Evolutionary conservation across 2,888 invertebrate genomes (phyloP).

Genomic region (Ectropis crepuscularia): DNA sequence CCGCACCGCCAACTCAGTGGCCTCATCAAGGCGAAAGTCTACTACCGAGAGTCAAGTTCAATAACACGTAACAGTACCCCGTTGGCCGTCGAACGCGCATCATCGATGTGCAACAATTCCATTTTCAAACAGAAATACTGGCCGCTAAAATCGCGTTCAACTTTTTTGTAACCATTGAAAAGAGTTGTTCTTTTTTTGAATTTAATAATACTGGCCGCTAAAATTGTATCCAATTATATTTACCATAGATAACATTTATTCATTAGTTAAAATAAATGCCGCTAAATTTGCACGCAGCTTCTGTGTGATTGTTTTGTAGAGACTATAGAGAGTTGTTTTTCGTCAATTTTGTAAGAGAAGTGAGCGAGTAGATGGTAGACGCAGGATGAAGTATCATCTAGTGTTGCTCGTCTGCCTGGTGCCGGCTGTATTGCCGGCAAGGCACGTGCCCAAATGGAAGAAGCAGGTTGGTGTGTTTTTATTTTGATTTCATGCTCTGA

Average conservation of each 20-base stretch:
- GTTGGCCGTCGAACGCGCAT: conserved; percentile 53
- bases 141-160: not conserved
- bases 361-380: conserved; percentile 16
- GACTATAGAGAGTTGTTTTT: conserved; percentile 3
- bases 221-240: too few species aligned
- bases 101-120: conserved; percentile 28
- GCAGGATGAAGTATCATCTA: conserved; percentile 55
- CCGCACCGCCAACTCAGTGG: conserved; percentile 50
- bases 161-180: not conserved
- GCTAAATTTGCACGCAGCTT: too few species aligned
- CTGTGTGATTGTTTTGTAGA: too few species aligned
- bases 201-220: too few species aligned
- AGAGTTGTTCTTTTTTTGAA: too few species aligned
- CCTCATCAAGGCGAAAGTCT: conserved; percentile 75
- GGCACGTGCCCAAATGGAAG: conserved; percentile 92
- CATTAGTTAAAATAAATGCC: too few species aligned
- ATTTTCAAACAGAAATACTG: not conserved
- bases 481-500: conserved; percentile 6
- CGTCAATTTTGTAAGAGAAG: not conserved
- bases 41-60: conserved; percentile 71
- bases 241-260: too few species aligned
- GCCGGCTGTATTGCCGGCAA: conserved; percentile 70
- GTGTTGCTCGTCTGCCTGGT: conserved; percentile 57
- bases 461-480: conserved; percentile 82
- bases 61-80: conserved; percentile 77